These are phyloP conservation scores for Ageneiosus marmoratus DNA, from an alignment of 2,113 vertebrate genomes.

Conservation along the genomic window DNA sequence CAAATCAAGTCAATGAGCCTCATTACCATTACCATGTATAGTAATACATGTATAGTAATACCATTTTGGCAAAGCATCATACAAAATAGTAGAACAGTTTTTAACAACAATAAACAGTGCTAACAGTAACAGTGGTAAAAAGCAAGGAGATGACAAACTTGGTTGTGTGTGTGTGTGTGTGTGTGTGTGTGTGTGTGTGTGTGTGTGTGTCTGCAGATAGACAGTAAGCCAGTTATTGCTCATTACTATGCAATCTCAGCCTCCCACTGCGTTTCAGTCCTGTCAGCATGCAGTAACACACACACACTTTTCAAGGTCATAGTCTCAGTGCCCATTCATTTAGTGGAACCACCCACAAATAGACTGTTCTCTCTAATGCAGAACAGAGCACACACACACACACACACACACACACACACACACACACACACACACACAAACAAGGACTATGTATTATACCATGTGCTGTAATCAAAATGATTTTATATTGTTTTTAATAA, in stretches of 20 bases:
- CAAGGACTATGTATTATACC: neutral
- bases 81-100: too few species aligned
- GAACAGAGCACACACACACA: neutral
- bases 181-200: neutral
- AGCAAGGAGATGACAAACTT: neutral
- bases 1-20: neutral
- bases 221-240: constrained; percentile 13
- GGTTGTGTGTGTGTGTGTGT: neutral
- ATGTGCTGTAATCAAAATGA: too few species aligned
- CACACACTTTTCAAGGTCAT: constrained; percentile 46
- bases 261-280: constrained; percentile 42
- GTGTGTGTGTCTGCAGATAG: neutral
- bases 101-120: constrained; percentile 2
- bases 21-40: neutral
- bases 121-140: neutral
- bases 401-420: neutral
- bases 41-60: too few species aligned
- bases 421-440: constrained; percentile 9
- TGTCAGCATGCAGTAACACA: constrained; percentile 37
- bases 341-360: constrained; percentile 16
- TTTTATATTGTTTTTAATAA: too few species aligned
- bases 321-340: constrained; percentile 30
- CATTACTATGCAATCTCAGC: constrained; percentile 15
- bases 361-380: constrained; percentile 2
- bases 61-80: neutral